phyloP scores from a whole-genome alignment of 2,888 invertebrate genomes.

The Meiosimyza decipiens region DNA sequence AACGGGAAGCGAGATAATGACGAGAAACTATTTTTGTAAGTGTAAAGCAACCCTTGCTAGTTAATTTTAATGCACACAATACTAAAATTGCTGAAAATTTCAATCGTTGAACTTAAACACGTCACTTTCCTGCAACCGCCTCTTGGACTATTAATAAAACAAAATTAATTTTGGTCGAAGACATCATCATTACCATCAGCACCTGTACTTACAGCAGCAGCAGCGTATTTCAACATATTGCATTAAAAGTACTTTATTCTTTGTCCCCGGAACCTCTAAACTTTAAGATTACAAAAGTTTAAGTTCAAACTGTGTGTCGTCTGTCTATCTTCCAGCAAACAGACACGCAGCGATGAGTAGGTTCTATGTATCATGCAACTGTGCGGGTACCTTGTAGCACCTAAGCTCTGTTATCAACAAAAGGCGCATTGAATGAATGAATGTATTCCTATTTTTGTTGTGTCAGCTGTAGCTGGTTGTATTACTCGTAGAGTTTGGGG shows the following conservation, averaged over 20 bases:
- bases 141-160: too few relatives aligned
- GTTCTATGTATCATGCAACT: not conserved
- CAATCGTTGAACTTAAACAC: too few relatives aligned
- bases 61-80: too few relatives aligned
- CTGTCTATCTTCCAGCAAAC: not conserved
- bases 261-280: not conserved
- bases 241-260: not conserved
- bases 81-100: too few relatives aligned
- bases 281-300: conserved; percentile 1
- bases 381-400: not conserved
- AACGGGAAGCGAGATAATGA: too few relatives aligned
- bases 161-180: too few relatives aligned
- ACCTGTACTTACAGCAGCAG: too few relatives aligned
- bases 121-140: too few relatives aligned
- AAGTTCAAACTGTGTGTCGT: not conserved
- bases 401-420: not conserved
- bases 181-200: too few relatives aligned
- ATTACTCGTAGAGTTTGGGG: not conserved
- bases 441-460: not conserved
- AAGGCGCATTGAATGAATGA: not conserved
- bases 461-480: conserved; percentile 4
- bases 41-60: too few relatives aligned
- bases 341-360: not conserved
- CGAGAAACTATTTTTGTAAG: too few relatives aligned
- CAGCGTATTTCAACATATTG: not conserved